A percentile compares a stretch with the other conserved stretches of the same genome.
These are phyloP conservation scores for Xanthorhoe designata DNA, from an alignment of 2,888 invertebrate species.

Conservation along the genomic window DNA sequence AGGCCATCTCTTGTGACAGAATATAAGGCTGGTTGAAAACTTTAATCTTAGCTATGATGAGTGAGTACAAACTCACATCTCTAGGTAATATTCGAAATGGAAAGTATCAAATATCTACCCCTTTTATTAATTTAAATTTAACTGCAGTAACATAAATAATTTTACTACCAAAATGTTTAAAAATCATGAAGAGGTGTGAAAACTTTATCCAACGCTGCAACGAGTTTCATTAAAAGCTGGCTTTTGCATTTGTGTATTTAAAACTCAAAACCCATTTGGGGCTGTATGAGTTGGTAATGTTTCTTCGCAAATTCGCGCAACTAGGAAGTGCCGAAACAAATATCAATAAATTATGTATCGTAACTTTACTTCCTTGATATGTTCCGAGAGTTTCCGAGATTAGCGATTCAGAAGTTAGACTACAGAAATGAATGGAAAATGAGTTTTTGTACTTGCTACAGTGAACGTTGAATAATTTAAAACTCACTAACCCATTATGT, in stretches of 20 bases:
- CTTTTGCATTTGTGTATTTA: slow-evolving; percentile 18
- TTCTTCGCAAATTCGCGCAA: slow-evolving; percentile 25
- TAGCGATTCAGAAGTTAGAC: slow-evolving; percentile 35
- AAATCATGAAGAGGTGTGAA: slow-evolving; percentile 2
- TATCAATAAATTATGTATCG: slow-evolving; percentile 37
- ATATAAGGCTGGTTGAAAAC: no score
- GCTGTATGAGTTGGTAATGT: slow-evolving; percentile 28
- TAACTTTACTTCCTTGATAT: slow-evolving; percentile 31
- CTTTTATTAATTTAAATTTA: no score
- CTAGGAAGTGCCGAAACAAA: slow-evolving; percentile 34
- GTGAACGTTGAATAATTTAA: slow-evolving; percentile 3
- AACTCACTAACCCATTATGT: slow-evolving; percentile 4
- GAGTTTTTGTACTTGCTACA: slow-evolving; percentile 13
- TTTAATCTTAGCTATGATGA: no score
- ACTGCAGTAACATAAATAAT: background rate
- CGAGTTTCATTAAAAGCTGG: slow-evolving; percentile 27
- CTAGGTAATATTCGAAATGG: no score
- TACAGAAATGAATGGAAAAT: slow-evolving; percentile 33
- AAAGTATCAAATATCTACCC: no score
- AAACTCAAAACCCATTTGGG: slow-evolving; percentile 34
- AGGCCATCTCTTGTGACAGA: no score
- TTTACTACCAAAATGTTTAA: background rate
- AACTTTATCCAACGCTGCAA: background rate
- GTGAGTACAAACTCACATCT: no score
- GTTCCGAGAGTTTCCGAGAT: slow-evolving; percentile 35